phyloP scores from a whole-genome alignment of 2,797 vertebrate species.

The Odontamblyopus lacepedii region DNA sequence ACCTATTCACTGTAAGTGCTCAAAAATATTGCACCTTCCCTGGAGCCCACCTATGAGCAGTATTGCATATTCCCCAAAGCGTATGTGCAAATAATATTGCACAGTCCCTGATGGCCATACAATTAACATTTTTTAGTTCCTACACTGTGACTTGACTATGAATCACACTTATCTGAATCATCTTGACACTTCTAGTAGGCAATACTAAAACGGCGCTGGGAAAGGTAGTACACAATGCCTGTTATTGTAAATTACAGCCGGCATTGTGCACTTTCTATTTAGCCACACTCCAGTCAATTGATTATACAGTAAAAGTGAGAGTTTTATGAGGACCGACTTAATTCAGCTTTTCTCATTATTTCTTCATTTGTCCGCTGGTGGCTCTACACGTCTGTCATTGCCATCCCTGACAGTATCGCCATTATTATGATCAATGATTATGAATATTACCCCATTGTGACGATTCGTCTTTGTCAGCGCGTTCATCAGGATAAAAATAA shows the following conservation, averaged over 20 bases:
- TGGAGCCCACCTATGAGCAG: too few species aligned
- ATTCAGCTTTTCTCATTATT: conserved; percentile 57
- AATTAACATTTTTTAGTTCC: too few species aligned
- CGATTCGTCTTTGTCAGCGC: conserved; percentile 65
- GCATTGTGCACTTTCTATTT: conserved; percentile 1
- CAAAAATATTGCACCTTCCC: too few species aligned
- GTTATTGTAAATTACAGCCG: background rate
- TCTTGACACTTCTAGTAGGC: conserved; percentile 10
- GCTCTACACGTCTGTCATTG: conserved; percentile 68
- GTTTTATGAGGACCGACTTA: conserved; percentile 25
- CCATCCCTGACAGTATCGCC: conserved; percentile 72
- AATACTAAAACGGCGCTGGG: too few species aligned
- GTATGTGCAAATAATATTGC: too few species aligned
- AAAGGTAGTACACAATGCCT: conserved; percentile 3
- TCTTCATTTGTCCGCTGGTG: conserved; percentile 63
- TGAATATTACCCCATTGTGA: conserved; percentile 66
- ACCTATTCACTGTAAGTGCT: too few species aligned
- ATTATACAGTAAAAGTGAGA: conserved; percentile 10
- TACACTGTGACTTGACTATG: too few species aligned
- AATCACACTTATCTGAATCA: background rate
- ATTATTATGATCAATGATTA: conserved; percentile 78
- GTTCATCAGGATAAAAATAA: conserved; percentile 69
- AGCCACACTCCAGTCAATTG: conserved; percentile 4
- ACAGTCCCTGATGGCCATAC: too few species aligned
- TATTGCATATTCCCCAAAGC: too few species aligned